Evolutionary conservation across 2,113 vertebrate species (phyloP).

Genomic region (Notothenia rossii): DNA sequence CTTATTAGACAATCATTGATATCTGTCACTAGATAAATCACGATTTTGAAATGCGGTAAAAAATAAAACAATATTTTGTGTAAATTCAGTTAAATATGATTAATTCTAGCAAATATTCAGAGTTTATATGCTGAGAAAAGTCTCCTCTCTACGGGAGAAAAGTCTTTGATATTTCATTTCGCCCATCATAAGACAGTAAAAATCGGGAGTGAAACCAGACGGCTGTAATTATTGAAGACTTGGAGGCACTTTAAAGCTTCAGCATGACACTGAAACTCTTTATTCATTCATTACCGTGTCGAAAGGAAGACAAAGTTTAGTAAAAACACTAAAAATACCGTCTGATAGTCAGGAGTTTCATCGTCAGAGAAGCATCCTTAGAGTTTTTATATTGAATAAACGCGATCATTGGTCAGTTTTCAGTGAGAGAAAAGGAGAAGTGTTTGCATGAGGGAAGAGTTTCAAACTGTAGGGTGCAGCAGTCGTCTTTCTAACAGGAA

Average conservation of each 20-base stretch:
- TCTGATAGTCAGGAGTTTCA: slow-evolving; percentile 1
- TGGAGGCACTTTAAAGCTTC: slow-evolving; percentile 42
- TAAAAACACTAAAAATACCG: slow-evolving; percentile 1
- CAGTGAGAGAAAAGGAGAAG: background rate
- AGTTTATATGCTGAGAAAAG: slow-evolving; percentile 11
- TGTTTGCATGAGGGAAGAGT: slow-evolving; percentile 82
- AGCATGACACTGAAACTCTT: slow-evolving; percentile 17
- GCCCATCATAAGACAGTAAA: slow-evolving; percentile 26
- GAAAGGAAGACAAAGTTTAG: background rate
- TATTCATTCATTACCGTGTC: background rate
- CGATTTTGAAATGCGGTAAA: too few relatives aligned
- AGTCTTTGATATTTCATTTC: slow-evolving; percentile 56
- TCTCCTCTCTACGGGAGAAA: slow-evolving; percentile 38
- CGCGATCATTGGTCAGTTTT: background rate
- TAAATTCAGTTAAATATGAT: slow-evolving; percentile 17
- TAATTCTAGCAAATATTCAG: slow-evolving; percentile 27
- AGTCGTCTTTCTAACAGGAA: slow-evolving; percentile 93
- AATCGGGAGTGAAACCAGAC: slow-evolving; percentile 25
- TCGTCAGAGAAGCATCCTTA: background rate
- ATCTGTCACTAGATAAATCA: background rate
- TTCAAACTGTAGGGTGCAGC: slow-evolving; percentile 99
- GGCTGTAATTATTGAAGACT: slow-evolving; percentile 44
- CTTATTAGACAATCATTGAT: background rate
- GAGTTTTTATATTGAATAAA: background rate
- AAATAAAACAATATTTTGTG: background rate